A percentile compares a stretch with the other conserved stretches of the same genome.
Conservation (phyloP, 2,113 vertebrate genomes). For the Paramormyrops kingsleyae region DNA sequence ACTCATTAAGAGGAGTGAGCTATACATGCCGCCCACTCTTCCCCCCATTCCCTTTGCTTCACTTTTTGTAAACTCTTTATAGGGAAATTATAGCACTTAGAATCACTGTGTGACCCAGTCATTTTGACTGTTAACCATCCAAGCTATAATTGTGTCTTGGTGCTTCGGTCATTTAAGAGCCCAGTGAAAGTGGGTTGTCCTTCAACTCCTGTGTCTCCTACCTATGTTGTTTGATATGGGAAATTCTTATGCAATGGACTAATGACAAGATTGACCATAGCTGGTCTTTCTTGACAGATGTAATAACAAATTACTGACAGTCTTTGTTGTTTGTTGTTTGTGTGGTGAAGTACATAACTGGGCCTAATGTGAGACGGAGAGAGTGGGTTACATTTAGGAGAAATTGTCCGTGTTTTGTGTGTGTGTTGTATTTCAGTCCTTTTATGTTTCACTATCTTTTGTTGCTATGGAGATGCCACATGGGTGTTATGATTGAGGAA, state of each 20-base stretch:
- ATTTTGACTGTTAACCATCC: slow-evolving; percentile 38
- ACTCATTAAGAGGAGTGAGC: not conserved
- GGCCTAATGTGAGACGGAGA: slow-evolving; percentile 15
- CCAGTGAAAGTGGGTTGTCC: slow-evolving; percentile 31
- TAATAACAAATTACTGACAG: slow-evolving; percentile 33
- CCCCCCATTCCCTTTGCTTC: not conserved
- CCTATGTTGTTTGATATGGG: slow-evolving; percentile 57
- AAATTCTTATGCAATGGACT: slow-evolving; percentile 63
- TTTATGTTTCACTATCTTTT: slow-evolving; percentile 23
- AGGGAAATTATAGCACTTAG: not conserved
- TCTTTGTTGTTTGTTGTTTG: slow-evolving; percentile 39
- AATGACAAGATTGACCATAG: slow-evolving; percentile 60
- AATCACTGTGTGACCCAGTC: no score
- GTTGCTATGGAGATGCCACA: slow-evolving; percentile 24
- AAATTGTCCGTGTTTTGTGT: slow-evolving; percentile 24
- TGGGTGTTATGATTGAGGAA: not conserved
- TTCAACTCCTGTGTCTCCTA: slow-evolving; percentile 26
- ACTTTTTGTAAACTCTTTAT: not conserved
- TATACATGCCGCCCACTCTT: not conserved
- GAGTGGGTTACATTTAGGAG: slow-evolving; percentile 43
- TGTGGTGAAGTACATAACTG: slow-evolving; percentile 42
- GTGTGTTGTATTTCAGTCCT: slow-evolving; percentile 42
- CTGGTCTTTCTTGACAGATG: slow-evolving; percentile 22
- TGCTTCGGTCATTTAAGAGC: not conserved
- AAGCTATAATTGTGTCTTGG: slow-evolving; percentile 37